Percentiles rank a stretch among this genome's conserved stretches.
phyloP scores from a whole-genome alignment of 2,113 vertebrate genomes.

The Spizaetus ornatus region DNA sequence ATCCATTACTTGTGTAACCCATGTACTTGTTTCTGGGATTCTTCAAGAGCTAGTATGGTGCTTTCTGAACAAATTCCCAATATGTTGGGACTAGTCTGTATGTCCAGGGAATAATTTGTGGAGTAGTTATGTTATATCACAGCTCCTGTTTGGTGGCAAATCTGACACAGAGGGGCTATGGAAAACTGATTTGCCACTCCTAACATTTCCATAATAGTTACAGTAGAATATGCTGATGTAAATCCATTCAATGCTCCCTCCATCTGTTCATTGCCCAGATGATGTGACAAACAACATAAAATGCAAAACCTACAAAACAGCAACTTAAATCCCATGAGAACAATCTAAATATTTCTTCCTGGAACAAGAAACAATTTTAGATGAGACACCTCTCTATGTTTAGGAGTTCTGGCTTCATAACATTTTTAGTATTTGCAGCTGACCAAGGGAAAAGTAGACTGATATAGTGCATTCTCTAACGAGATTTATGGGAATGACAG shows the following conservation, averaged over 20 bases:
- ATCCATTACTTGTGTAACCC: not conserved
- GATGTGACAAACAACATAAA: not conserved
- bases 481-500: not conserved
- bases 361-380: not conserved
- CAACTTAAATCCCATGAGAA: not conserved
- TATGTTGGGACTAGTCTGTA: not conserved
- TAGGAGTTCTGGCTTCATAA: not conserved
- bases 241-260: not conserved
- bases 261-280: not conserved
- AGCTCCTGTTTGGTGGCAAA: not conserved
- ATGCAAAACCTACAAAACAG: not conserved
- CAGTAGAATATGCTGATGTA: not conserved
- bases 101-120: not conserved
- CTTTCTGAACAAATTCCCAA: not conserved
- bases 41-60: not conserved
- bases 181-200: not conserved
- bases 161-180: not conserved
- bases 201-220: not conserved
- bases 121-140: not conserved
- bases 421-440: not conserved
- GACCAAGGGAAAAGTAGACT: not conserved
- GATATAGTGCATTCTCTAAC: not conserved
- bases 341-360: not conserved
- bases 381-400: not conserved
- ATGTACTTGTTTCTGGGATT: not conserved